These are phyloP conservation scores for Pungitius pungitius DNA, from an alignment of 2,113 vertebrate genomes.

Conservation along the genomic window DNA sequence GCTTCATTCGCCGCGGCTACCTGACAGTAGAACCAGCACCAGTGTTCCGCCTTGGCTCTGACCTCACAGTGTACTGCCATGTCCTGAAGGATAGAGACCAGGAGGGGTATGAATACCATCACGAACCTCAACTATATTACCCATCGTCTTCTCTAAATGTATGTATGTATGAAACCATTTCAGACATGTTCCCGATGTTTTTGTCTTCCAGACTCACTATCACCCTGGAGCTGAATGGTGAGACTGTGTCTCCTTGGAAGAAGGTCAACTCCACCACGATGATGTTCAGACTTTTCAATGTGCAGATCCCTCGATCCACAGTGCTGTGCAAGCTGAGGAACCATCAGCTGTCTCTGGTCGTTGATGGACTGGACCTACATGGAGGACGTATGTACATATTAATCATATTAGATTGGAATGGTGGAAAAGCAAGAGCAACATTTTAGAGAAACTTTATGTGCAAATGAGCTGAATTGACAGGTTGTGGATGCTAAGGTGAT, in stretches of 20 bases:
- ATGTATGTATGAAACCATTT: neutral
- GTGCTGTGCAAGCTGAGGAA: slow-evolving; percentile 57
- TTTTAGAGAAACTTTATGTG: neutral
- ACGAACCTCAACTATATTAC: neutral
- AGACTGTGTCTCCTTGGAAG: neutral
- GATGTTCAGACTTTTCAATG: slow-evolving; percentile 48
- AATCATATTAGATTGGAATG: neutral
- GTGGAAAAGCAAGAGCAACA: neutral
- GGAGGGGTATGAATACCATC: neutral
- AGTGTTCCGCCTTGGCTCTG: slow-evolving; percentile 72
- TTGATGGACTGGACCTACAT: slow-evolving; percentile 58
- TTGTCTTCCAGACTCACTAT: slow-evolving; percentile 37
- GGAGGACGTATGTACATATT: slow-evolving; percentile 73
- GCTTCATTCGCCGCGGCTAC: slow-evolving; percentile 30
- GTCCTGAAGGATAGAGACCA: slow-evolving; percentile 28
- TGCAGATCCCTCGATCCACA: slow-evolving; percentile 9
- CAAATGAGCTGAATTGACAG: neutral
- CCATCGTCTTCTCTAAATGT: neutral
- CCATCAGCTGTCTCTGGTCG: fast-evolving
- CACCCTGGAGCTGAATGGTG: slow-evolving; percentile 31
- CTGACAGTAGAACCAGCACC: slow-evolving; percentile 63
- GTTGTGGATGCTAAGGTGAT: neutral
- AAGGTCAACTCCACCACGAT: slow-evolving; percentile 56
- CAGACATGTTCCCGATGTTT: neutral
- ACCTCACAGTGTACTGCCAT: slow-evolving; percentile 75